Evolutionary conservation across 2,888 invertebrate species (phyloP).

Genomic region (Tuta absoluta): DNA sequence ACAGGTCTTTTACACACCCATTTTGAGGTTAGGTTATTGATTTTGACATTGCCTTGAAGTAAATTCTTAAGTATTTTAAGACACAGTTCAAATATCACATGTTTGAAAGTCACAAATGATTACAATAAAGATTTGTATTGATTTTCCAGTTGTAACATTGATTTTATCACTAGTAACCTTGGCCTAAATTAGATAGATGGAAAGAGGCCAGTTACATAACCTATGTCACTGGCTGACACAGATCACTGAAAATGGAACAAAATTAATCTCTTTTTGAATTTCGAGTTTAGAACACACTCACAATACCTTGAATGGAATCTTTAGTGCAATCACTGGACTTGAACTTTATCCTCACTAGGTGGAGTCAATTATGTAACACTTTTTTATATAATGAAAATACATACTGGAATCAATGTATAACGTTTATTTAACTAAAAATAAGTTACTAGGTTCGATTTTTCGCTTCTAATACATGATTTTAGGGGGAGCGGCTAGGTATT

Average conservation of each 20-base stretch:
- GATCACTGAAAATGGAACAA: constrained; percentile 41
- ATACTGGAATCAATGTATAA: constrained; percentile 75
- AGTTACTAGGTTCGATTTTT: constrained; percentile 75
- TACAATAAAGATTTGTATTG: constrained; percentile 37
- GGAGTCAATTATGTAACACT: constrained; percentile 63
- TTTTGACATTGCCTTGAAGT: constrained; percentile 39
- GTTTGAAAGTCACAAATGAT: constrained; percentile 32
- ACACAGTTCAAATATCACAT: constrained; percentile 33
- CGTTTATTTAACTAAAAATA: constrained; percentile 80
- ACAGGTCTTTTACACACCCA: constrained; percentile 51
- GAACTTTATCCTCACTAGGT: constrained; percentile 26
- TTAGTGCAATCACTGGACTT: constrained; percentile 31
- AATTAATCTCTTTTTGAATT: constrained; percentile 37
- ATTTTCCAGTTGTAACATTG: constrained; percentile 35
- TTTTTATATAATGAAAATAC: constrained; percentile 66
- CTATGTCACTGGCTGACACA: constrained; percentile 48
- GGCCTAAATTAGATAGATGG: constrained; percentile 52
- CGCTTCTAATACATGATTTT: constrained; percentile 78
- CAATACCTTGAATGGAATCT: constrained; percentile 32
- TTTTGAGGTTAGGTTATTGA: constrained; percentile 40
- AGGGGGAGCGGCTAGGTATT: constrained; percentile 65
- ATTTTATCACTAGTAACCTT: constrained; percentile 50
- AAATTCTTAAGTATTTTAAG: constrained; percentile 37
- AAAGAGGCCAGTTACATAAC: constrained; percentile 69
- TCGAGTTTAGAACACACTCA: constrained; percentile 38